These are phyloP conservation scores for Calidris pugnax DNA, from an alignment of 2,113 vertebrate species.

Conservation along the genomic window DNA sequence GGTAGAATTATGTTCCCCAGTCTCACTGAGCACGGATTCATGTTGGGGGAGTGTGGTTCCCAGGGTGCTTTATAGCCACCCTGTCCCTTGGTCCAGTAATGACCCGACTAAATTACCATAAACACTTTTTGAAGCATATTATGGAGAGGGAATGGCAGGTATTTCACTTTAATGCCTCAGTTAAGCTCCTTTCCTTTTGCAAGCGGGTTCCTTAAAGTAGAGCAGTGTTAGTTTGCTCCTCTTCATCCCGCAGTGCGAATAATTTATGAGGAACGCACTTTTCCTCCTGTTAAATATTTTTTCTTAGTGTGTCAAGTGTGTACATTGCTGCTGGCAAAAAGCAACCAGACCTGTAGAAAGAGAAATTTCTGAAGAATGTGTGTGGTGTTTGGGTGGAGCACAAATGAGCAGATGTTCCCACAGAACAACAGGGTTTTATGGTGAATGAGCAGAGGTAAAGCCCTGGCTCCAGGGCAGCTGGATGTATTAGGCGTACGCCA, in stretches of 20 bases:
- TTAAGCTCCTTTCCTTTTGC: background rate
- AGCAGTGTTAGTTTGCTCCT: background rate
- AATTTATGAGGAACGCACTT: background rate
- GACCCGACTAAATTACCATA: background rate
- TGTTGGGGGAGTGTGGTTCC: fast-evolving
- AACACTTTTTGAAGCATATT: background rate
- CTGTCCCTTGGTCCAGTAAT: background rate
- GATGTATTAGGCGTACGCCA: background rate
- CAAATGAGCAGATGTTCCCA: slow-evolving; percentile 62
- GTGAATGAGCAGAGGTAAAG: slow-evolving; percentile 54
- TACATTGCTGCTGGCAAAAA: slow-evolving; percentile 63
- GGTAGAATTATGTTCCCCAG: background rate
- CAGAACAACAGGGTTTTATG: slow-evolving; percentile 52
- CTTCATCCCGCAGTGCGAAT: background rate
- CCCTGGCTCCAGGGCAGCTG: slow-evolving; percentile 69
- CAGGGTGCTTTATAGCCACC: background rate
- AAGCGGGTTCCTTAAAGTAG: background rate
- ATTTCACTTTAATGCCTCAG: background rate
- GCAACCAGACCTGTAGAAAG: slow-evolving; percentile 47
- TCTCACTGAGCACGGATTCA: background rate
- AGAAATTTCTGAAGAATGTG: slow-evolving; percentile 64
- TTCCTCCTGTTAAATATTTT: background rate
- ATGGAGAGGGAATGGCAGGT: background rate
- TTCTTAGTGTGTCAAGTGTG: background rate
- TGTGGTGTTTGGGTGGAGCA: slow-evolving; percentile 60